These are phyloP conservation scores for Pampusana beccarii DNA, from an alignment of 2,113 vertebrate genomes.

Conservation along the genomic window DNA sequence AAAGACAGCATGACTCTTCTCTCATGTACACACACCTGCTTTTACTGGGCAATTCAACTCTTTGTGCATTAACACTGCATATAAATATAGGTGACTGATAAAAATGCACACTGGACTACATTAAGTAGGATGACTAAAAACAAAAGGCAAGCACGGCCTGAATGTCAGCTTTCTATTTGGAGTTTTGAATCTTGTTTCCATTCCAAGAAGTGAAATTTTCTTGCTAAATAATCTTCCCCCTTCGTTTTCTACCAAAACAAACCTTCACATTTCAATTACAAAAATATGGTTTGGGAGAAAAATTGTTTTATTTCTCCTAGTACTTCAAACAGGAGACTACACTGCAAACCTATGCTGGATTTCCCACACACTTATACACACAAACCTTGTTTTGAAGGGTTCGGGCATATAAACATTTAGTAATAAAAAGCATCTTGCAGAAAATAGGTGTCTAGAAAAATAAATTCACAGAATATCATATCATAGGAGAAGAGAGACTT, in stretches of 20 bases:
- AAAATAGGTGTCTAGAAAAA: background rate
- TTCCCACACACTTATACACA: background rate
- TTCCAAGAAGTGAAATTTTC: background rate
- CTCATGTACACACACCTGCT: background rate
- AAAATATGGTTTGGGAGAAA: background rate
- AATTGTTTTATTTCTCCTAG: background rate
- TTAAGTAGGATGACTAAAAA: background rate
- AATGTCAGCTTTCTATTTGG: background rate
- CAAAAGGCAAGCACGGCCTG: background rate
- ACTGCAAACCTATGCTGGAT: background rate
- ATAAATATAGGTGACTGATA: background rate
- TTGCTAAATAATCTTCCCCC: background rate
- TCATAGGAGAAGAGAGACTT: background rate
- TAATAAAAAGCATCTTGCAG: background rate
- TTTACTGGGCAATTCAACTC: background rate
- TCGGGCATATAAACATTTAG: background rate
- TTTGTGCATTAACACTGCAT: background rate
- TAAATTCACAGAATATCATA: background rate
- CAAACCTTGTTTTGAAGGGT: background rate
- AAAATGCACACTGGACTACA: background rate
- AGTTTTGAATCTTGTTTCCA: background rate
- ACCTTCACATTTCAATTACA: background rate
- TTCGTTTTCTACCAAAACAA: background rate
- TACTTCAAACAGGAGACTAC: background rate
- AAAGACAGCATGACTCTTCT: background rate